These are phyloP conservation scores for Martes martes DNA, from an alignment of 2,113 vertebrate genomes.

Conservation along the genomic window DNA sequence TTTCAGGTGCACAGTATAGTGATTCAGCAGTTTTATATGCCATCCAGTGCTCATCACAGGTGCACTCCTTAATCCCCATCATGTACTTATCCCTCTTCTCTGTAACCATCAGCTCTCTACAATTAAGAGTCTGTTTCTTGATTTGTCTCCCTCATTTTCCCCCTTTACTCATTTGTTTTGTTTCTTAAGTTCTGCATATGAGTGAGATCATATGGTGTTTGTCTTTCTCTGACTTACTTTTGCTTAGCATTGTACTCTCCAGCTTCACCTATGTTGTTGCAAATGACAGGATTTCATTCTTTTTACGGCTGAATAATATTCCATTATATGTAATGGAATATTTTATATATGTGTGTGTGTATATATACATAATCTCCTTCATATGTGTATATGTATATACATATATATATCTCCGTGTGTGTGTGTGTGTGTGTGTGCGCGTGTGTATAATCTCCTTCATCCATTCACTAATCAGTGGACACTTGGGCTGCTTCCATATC, in stretches of 20 bases:
- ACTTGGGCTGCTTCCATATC: too few relatives aligned
- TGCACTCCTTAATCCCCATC: background rate
- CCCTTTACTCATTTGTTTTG: background rate
- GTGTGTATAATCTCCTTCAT: too few relatives aligned
- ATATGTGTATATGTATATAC: too few relatives aligned
- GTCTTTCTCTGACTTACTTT: background rate
- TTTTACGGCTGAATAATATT: background rate
- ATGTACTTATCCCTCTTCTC: background rate
- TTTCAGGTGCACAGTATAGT: background rate
- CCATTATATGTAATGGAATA: background rate
- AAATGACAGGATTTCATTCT: background rate
- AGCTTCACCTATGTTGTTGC: background rate
- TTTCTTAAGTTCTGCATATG: background rate
- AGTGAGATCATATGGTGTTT: background rate
- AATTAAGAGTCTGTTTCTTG: background rate
- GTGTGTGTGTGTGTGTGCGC: too few relatives aligned
- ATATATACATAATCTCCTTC: too few relatives aligned
- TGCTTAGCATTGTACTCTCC: background rate
- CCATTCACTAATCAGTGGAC: too few relatives aligned
- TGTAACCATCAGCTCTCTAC: background rate
- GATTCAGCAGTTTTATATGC: background rate
- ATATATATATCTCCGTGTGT: too few relatives aligned
- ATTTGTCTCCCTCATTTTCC: background rate
- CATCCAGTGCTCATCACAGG: background rate
- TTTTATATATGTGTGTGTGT: too few relatives aligned